phyloP scores from a whole-genome alignment of 92 coral and sea anemone species.

The Parazoanthus atlanticus region DNA sequence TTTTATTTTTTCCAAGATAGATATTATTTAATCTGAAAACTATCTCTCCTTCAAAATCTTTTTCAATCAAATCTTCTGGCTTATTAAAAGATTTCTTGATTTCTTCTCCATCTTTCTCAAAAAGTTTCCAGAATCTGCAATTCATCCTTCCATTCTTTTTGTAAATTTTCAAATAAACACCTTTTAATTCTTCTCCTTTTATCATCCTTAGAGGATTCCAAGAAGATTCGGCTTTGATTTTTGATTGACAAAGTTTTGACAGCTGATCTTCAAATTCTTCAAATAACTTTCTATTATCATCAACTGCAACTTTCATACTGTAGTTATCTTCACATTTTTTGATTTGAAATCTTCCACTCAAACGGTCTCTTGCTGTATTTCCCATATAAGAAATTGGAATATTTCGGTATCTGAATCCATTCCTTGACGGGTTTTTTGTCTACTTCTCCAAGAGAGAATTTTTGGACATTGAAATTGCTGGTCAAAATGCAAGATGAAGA shows the following conservation, averaged over 20 bases:
- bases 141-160: background rate
- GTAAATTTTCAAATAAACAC: slow-evolving; percentile 1
- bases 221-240: too few relatives aligned
- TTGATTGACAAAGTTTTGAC: too few relatives aligned
- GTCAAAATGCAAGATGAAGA: too few relatives aligned
- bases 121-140: background rate
- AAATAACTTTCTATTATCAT: slow-evolving; percentile 14
- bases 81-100: background rate
- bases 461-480: too few relatives aligned
- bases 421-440: too few relatives aligned
- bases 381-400: background rate
- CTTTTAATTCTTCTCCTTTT: background rate
- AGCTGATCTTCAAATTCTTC: slow-evolving; percentile 18
- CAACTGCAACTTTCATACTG: background rate
- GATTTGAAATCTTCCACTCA: background rate
- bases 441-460: too few relatives aligned
- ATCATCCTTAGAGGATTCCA: background rate
- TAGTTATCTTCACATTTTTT: background rate
- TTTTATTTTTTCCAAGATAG: background rate
- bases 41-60: slow-evolving; percentile 13
- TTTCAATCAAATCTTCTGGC: slow-evolving; percentile 8
- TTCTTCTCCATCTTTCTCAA: slow-evolving; percentile 11
- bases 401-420: background rate
- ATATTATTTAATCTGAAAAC: background rate
- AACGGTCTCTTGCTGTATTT: background rate